A percentile compares a stretch with the other conserved stretches of the same genome.
Conservation (phyloP, 2,888 invertebrate genomes). For the Altica lythri region DNA sequence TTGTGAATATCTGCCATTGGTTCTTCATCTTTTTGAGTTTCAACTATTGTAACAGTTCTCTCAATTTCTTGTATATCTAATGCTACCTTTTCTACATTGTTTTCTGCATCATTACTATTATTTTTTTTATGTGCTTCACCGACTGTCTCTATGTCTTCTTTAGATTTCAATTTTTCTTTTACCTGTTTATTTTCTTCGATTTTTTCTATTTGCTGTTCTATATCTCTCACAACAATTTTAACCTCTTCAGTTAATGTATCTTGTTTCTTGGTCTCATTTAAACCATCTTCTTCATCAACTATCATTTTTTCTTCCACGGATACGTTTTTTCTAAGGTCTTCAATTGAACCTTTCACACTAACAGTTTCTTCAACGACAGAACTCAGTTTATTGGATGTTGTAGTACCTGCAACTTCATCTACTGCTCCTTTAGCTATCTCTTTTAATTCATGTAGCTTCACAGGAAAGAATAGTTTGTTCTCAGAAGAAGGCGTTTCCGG, state of each 20-base stretch:
- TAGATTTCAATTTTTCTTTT: neutral
- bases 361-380: constrained; percentile 42
- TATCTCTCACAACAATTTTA: neutral
- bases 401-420: constrained; percentile 47
- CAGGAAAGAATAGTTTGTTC: constrained; percentile 42
- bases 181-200: neutral
- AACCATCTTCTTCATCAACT: constrained; percentile 55
- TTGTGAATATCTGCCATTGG: neutral
- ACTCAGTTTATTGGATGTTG: constrained; percentile 36
- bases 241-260: constrained; percentile 26
- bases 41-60: neutral
- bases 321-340: constrained; percentile 12
- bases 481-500: constrained; percentile 52
- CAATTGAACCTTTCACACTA: constrained; percentile 31
- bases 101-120: neutral
- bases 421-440: constrained; percentile 50
- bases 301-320: constrained; percentile 37
- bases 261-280: constrained; percentile 46
- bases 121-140: too few relatives aligned
- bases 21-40: constrained; percentile 19
- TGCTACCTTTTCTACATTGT: neutral
- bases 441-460: constrained; percentile 49
- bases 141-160: too few relatives aligned
- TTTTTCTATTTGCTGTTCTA: neutral
- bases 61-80: neutral